These are phyloP conservation scores for Drosophila kanapiae DNA, from an alignment of 1,140 invertebrate species.

Conservation along the genomic window DNA sequence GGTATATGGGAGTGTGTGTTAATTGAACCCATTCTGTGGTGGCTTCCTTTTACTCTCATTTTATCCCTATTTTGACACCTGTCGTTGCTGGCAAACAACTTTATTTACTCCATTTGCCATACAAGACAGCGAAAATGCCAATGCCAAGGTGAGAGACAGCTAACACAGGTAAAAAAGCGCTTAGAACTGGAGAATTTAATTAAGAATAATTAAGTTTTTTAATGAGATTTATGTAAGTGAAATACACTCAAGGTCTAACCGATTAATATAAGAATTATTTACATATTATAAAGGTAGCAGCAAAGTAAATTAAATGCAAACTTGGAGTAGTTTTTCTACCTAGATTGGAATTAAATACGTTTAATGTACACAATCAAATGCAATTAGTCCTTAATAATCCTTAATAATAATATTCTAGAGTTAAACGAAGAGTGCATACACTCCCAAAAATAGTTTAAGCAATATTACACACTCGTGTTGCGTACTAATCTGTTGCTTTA, in stretches of 20 bases:
- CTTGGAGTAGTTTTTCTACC: no score
- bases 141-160: constrained; percentile 43
- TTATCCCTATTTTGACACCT: constrained; percentile 62
- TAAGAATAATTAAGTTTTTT: background rate
- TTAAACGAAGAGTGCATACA: background rate
- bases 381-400: constrained; percentile 1
- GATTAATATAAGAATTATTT: no score
- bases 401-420: constrained; percentile 4
- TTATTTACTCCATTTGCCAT: constrained; percentile 51
- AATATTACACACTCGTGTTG: constrained; percentile 17
- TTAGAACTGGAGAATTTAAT: background rate
- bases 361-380: background rate
- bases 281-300: no score
- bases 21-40: constrained; percentile 61
- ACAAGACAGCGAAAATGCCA: constrained; percentile 57
- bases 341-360: background rate
- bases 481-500: constrained; percentile 29
- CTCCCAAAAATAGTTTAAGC: constrained; percentile 21
- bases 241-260: background rate
- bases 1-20: constrained; percentile 49
- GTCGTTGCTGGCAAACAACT: constrained; percentile 54
- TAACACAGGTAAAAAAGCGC: background rate
- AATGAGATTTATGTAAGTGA: background rate
- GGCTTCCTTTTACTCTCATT: constrained; percentile 10
- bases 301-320: no score